Evolutionary conservation across 2,888 invertebrate species (phyloP), one percentile per base, ranked within the genome.

Genomic region (Macaria liturata): DNA sequence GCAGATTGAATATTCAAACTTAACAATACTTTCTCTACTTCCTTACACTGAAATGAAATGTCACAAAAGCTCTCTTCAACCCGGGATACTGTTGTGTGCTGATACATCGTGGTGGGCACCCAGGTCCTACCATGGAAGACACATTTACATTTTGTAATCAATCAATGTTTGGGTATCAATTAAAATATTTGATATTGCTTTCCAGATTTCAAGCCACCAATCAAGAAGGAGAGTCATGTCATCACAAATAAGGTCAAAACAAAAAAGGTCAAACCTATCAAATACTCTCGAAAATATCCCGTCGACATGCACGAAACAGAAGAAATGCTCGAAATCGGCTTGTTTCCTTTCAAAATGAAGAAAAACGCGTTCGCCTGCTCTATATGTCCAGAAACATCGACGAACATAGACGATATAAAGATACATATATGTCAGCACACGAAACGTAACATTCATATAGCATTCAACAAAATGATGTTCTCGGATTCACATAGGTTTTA

Each of bases 311-410:
- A 62, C 0, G 89, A 89, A 20, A 84, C 83, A 0, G 84, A 88
- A 8, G 57, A 69, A 0, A 81, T 91, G 83, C 45, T 91, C 0
- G 63, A 73, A 40, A 62, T 69, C 0, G 91, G 91, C 0, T 65
- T 91, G 0, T 90, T 91, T 61, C 91, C 91, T 0, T 91, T 91
- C 63, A 91, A 86, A 71, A 84, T 89, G 3, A 68, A 76, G 2
- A 86, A 84, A 54, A 83, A 84, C 51, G 65, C 70, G 0, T 89
- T 79, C 48, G 72, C 81, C 0, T 91, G 91, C 54, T 72, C 85
- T 0, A 72, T 90, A 37, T 91, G 91, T 50, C 78, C 84, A 0
- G 83, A 86, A 9, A 86, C 82, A 32, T 80, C 82, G 0, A 64
- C 66, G 0, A 75, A 69, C 5, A 55, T 91, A 4, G 88, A 89